Evolutionary conservation across 2,888 invertebrate species (phyloP).

Genomic region (Papilio demoleus): DNA sequence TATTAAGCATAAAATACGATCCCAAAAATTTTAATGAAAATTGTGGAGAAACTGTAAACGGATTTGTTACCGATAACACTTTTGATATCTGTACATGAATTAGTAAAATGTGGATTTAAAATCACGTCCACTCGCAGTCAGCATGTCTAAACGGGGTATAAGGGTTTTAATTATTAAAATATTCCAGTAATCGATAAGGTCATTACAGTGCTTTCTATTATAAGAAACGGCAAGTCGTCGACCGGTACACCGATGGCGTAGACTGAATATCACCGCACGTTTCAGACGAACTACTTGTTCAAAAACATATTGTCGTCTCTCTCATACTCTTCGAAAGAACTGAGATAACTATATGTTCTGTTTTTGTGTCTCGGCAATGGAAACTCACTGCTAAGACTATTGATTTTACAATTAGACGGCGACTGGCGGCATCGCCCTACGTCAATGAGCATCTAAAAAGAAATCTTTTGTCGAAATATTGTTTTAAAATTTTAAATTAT

Average conservation of each 20-base stretch:
- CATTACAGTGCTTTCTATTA: slow-evolving; percentile 8
- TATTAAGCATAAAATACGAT: too few species aligned
- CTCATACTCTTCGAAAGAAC: neutral
- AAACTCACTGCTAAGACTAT: slow-evolving; percentile 51
- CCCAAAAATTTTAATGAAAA: too few species aligned
- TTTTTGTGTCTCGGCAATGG: neutral
- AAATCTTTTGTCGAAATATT: slow-evolving; percentile 1
- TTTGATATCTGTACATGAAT: too few species aligned
- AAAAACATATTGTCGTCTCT: neutral
- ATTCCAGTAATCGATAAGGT: slow-evolving; percentile 8
- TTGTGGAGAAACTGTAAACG: too few species aligned
- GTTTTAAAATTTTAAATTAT: neutral
- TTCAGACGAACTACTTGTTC: neutral
- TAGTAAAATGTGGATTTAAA: neutral
- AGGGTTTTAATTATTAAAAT: slow-evolving; percentile 7
- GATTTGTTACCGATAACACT: too few species aligned
- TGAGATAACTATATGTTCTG: neutral
- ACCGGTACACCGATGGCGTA: slow-evolving; percentile 48
- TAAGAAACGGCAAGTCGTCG: slow-evolving; percentile 25
- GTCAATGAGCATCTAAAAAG: slow-evolving; percentile 7
- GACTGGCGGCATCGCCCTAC: slow-evolving; percentile 29
- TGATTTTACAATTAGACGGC: slow-evolving; percentile 72
- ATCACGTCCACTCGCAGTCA: neutral
- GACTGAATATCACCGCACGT: slow-evolving; percentile 48
- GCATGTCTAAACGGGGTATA: neutral